Conservation (phyloP, 2,888 invertebrate species). For the Cabera pusaria region DNA sequence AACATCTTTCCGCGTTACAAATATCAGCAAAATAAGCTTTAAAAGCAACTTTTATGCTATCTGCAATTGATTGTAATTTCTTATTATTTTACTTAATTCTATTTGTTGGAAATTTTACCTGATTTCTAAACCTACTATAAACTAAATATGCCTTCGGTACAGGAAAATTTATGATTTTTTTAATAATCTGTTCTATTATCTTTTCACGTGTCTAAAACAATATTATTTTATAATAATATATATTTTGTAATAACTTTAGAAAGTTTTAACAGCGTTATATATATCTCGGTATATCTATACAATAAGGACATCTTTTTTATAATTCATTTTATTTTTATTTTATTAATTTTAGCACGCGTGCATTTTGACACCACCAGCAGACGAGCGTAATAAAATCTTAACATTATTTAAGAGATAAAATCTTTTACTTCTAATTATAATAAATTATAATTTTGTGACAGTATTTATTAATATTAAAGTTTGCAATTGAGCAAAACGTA, state of each 20-base stretch:
- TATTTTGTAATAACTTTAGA: conserved; percentile 17
- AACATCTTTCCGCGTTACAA: too few species aligned
- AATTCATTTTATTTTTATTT: conserved; percentile 33
- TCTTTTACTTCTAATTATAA: conserved; percentile 61
- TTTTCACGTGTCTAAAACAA: too few species aligned
- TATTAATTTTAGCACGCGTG: conserved; percentile 64
- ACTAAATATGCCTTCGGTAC: too few species aligned
- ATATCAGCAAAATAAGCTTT: too few species aligned
- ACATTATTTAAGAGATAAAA: conserved; percentile 65
- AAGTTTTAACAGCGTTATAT: conserved; percentile 22
- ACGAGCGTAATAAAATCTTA: conserved; percentile 71
- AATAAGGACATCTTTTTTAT: conserved; percentile 45
- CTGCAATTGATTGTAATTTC: too few species aligned
- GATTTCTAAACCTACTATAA: too few species aligned
- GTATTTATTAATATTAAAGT: conserved; percentile 49
- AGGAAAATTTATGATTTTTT: too few species aligned
- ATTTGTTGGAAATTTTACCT: too few species aligned
- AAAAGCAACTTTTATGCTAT: too few species aligned
- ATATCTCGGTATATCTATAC: conserved; percentile 15
- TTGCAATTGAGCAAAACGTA: conserved; percentile 61
- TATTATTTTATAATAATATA: too few species aligned
- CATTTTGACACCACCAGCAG: conserved; percentile 74
- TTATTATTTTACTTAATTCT: too few species aligned
- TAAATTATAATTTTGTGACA: conserved; percentile 55
- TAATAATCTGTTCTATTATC: too few species aligned